Conservation (phyloP, 2,113 vertebrate genomes). For the Alligator sinensis region DNA sequence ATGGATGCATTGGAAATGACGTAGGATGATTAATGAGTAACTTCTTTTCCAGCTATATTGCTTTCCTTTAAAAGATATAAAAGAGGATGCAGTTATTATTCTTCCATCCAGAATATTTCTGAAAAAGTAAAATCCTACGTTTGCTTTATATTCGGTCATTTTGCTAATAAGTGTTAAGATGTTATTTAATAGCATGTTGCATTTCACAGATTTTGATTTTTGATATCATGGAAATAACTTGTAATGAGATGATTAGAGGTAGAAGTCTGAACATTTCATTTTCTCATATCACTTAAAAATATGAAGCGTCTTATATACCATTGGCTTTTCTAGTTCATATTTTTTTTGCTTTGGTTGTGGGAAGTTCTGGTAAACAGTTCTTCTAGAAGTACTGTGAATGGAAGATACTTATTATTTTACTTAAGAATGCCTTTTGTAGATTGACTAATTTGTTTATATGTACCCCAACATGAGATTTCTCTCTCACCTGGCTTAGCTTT, state of each 20-base stretch:
- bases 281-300: not conserved
- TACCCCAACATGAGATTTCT: not conserved
- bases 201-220: not conserved
- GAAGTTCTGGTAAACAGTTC: not conserved
- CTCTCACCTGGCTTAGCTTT: not conserved
- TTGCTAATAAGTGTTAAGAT: not conserved
- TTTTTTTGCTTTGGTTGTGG: not conserved
- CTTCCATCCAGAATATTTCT: constrained; percentile 18
- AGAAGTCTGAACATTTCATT: constrained; percentile 4
- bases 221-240: not conserved
- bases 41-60: not conserved
- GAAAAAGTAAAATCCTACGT: not conserved
- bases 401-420: not conserved
- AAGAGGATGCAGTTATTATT: not conserved
- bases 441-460: not conserved
- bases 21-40: not conserved
- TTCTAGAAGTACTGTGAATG: not conserved
- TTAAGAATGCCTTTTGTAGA: not conserved
- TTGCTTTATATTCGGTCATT: not conserved
- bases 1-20: not conserved
- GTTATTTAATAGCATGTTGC: not conserved
- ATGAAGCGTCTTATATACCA: not conserved
- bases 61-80: constrained; percentile 33
- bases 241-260: not conserved
- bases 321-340: not conserved